Evolutionary conservation across 2,888 invertebrate species (phyloP), one percentile per base, ranked within the genome.

Genomic region (Penaeus monodon): DNA sequence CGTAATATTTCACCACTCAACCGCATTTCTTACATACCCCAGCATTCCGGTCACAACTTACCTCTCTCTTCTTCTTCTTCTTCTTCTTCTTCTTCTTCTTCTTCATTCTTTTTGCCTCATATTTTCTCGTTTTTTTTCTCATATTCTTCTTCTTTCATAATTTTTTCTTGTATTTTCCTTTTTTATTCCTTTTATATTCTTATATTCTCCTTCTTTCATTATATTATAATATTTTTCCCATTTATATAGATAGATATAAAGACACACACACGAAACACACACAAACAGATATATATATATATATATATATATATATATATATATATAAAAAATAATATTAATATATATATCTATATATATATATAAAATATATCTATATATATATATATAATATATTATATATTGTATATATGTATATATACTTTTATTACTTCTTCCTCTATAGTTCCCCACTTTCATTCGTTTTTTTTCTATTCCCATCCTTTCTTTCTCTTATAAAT

Each of bases 241-340:
- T 14, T 33, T 33, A 66, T 24, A 8, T 24, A 70, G 20, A 70
- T 68, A 68, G 0, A 68, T 17, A 12, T 68, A 22, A 10, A 27
- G 7, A 20, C 29, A 20, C 8, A 68, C 14, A 10, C 1, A 68
- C 1, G 6, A 68, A 1, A 68, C 14, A 68, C 14, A 68, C 14
- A 68, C 14, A 68, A 10, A 68, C 14, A 68, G 6, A 68, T 68
- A 68, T 68, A 68, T 68, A 68, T 68, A 68, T 68, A 68, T 68
- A 68, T 68, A 68, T 68, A 68, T 68, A 68, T 68, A 68, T 68
- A 68, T 68, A 68, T 68, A 68, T 68, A 68, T 68, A 68, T 68
- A 68, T 68, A 68, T 68, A 68, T 14, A 68, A n/a, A n/a, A n/a
- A n/a, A n/a, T n/a, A n/a, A n/a, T n/a, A n/a, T n/a, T n/a, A n/a